These are phyloP conservation scores for Papilio machaon DNA, from an alignment of 1,140 invertebrate species.

Conservation along the genomic window DNA sequence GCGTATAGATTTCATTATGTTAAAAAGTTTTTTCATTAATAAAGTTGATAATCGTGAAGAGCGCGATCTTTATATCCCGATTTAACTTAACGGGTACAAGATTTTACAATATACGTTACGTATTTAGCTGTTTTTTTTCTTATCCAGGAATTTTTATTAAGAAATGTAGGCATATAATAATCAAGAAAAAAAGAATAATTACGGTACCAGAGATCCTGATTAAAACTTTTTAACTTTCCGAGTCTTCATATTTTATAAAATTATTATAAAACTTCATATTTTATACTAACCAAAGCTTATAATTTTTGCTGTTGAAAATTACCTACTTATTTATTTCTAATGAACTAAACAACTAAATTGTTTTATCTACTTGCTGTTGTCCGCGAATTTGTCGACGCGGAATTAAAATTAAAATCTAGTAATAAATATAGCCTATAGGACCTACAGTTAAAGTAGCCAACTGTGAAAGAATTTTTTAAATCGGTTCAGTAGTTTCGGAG, in stretches of 20 bases:
- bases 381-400: too few species aligned
- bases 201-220: background rate
- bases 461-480: too few species aligned
- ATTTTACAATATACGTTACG: too few species aligned
- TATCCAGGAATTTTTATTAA: background rate
- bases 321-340: too few species aligned
- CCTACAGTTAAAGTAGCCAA: too few species aligned
- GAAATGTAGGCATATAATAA: constrained; percentile 18
- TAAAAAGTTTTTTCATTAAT: background rate
- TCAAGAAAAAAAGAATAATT: constrained; percentile 17
- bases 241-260: background rate
- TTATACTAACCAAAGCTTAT: background rate
- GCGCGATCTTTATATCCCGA: background rate
- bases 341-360: too few species aligned
- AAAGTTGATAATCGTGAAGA: background rate
- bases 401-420: too few species aligned
- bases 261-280: constrained; percentile 17
- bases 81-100: too few species aligned
- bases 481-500: too few species aligned
- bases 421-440: too few species aligned
- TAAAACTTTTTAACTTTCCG: constrained; percentile 15
- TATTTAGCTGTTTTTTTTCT: background rate
- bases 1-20: background rate
- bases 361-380: background rate
- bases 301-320: background rate